Evolutionary conservation across 2,113 vertebrate species (phyloP).

Genomic region (Tonatia bakeri): DNA sequence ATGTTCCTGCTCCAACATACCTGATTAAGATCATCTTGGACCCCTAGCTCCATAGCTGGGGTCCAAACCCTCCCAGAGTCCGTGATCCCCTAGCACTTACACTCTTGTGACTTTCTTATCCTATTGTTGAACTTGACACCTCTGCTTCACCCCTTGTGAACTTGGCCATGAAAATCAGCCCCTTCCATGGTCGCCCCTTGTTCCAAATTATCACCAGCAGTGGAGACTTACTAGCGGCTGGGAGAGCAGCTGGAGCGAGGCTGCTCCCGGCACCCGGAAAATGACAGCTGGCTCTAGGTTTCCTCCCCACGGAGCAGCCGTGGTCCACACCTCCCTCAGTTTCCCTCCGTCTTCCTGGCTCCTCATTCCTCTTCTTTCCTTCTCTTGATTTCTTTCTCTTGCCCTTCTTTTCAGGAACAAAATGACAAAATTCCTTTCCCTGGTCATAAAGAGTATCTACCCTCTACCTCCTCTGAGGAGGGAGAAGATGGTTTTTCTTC

Average conservation of each 20-base stretch:
- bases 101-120: neutral
- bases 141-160: neutral
- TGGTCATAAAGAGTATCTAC: neutral
- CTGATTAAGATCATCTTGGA: neutral
- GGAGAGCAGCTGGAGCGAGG: neutral
- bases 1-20: neutral
- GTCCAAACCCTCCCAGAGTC: neutral
- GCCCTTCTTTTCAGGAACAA: neutral
- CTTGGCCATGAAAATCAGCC: neutral
- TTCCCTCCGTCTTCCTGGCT: neutral
- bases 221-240: too few relatives aligned
- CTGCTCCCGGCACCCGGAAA: neutral
- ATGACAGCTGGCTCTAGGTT: neutral
- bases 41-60: neutral
- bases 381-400: neutral
- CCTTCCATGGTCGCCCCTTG: rapidly evolving
- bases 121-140: neutral
- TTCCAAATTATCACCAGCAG: neutral
- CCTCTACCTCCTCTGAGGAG: neutral
- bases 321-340: neutral
- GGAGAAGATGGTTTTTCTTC: neutral
- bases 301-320: neutral
- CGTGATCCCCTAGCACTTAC: neutral
- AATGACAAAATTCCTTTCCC: neutral
- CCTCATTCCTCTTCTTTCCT: neutral